Evolutionary conservation across 2,113 vertebrate species (phyloP), one percentile per base, ranked within the genome.

Genomic region (Channa maculata): DNA sequence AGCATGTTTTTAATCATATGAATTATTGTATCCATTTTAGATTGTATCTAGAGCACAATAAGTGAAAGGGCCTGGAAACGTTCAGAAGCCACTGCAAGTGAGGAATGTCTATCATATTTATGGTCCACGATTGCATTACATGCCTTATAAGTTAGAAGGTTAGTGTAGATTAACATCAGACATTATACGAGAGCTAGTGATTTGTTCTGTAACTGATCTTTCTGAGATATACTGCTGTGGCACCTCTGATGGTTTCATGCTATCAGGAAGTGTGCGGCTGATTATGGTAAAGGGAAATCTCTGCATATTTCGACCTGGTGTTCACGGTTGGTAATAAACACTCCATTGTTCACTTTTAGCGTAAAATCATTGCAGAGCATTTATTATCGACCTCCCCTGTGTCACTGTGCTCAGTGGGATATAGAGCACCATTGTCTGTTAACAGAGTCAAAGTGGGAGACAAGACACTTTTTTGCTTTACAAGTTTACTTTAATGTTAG

Each of bases 281-380:
- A 52, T 6, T 33, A 37, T 50, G 11, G 45, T 36, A 54, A 5
- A 3, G 51, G 15, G 41, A 49, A 58, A 34, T 37, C 9, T 55
- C 14, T 14, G 24, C 13, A 70, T 11, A 37, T 54, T 14, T 41
- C 48, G 13, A 9, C 10, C 1, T 44, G 12, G 0, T 6, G 3
- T 13, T 75, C 66, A 69, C 51, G 37, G 36, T 73, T 59, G 24
- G 46, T 8, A 33, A 61, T 53, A 69, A 57, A 24, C 51, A n/a
- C 44, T 53, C 57, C 43, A 34, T 54, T 78, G 65, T 77, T 73
- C 46, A 14, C 9, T 38, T 57, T 59, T 8, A 8, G 59, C 5
- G 50, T 58, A 52, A 64, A 55, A 48, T 69, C 65, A 45, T 51
- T 15, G 6, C 48, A 72, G 43, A n/a, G 54, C 46, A 84, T 82